These are phyloP conservation scores for Pachymerium ferrugineum DNA, from an alignment of 2,888 invertebrate species.

Conservation along the genomic window DNA sequence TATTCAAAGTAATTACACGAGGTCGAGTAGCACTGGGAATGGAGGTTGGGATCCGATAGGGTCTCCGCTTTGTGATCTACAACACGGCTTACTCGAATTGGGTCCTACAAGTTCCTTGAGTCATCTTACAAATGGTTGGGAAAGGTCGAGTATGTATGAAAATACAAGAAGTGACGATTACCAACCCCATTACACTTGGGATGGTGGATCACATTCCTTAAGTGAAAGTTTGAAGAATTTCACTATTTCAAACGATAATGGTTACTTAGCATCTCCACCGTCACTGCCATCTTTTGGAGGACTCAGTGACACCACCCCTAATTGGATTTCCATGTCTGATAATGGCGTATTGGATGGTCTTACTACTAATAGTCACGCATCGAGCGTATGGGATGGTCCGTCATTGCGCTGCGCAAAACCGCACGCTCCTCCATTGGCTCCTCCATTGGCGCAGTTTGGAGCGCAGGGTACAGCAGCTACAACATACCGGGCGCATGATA, in stretches of 20 bases:
- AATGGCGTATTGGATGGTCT: background rate
- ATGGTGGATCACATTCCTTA: background rate
- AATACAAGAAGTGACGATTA: background rate
- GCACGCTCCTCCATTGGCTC: background rate
- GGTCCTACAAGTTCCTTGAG: background rate
- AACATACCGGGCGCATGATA: background rate
- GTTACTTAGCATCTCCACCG: background rate
- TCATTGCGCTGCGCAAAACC: background rate
- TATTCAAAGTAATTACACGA: background rate
- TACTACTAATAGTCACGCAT: background rate
- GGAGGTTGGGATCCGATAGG: slow-evolving; percentile 20
- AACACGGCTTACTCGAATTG: slow-evolving; percentile 2
- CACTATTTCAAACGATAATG: background rate
- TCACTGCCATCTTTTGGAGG: background rate
- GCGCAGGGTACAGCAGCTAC: background rate
- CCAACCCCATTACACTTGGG: slow-evolving; percentile 14
- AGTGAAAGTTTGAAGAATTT: slow-evolving; percentile 29
- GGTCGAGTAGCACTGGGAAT: background rate
- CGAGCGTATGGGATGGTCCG: slow-evolving; percentile 26
- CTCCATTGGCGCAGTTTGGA: too few species aligned
- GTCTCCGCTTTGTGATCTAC: background rate
- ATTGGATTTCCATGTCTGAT: background rate
- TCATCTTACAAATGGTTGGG: slow-evolving; percentile 30
- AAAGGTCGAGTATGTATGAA: background rate
- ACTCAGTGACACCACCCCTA: background rate